phyloP scores from a whole-genome alignment of 2,113 vertebrate genomes.

The Eclectus roratus region DNA sequence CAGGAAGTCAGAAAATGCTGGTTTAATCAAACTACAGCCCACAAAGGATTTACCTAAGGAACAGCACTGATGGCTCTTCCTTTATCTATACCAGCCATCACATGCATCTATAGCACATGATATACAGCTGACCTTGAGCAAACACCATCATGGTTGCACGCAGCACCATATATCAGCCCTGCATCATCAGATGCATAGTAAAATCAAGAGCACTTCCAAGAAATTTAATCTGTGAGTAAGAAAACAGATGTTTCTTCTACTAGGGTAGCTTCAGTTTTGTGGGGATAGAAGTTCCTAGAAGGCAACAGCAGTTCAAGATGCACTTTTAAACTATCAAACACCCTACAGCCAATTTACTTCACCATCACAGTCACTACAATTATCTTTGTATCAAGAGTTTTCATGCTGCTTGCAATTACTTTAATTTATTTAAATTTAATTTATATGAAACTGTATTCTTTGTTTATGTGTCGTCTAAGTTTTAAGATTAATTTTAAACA shows the following conservation, averaged over 20 bases:
- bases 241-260: background rate
- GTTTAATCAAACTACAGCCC: background rate
- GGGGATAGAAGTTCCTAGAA: background rate
- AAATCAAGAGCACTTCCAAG: background rate
- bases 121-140: background rate
- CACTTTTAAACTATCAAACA: background rate
- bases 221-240: background rate
- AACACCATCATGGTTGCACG: background rate
- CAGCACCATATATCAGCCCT: background rate
- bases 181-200: background rate
- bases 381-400: background rate
- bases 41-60: background rate
- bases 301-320: background rate
- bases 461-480: background rate
- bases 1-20: background rate
- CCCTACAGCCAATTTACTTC: background rate
- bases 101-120: rapidly evolving
- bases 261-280: background rate
- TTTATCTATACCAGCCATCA: background rate
- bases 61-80: rapidly evolving
- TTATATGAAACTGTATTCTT: background rate
- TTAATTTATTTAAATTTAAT: background rate
- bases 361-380: background rate
- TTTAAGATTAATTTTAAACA: slow-evolving; percentile 9
- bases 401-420: background rate